Evolutionary conservation across 2,888 invertebrate species (phyloP).

Genomic region (Ophioninae sp.): DNA sequence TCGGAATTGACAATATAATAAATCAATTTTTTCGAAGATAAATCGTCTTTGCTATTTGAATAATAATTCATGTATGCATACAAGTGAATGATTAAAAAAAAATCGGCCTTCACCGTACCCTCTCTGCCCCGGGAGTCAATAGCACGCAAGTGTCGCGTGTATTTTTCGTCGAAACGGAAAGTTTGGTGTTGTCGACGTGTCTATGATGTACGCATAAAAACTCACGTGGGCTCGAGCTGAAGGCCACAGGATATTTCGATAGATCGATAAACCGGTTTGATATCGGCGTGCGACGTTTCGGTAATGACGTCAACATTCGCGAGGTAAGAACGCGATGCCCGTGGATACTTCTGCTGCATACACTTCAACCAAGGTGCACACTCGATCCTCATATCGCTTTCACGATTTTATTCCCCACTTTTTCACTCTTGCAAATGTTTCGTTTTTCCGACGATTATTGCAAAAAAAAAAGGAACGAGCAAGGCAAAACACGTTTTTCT

Average conservation of each 20-base stretch:
- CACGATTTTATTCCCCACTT: not conserved
- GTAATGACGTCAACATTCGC: conserved; percentile 28
- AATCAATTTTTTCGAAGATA: no score
- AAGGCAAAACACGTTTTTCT: no score
- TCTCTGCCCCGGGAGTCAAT: no score
- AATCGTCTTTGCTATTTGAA: no score
- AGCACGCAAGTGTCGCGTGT: no score
- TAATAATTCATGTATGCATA: not conserved
- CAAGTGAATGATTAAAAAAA: not conserved
- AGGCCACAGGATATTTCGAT: conserved; percentile 64
- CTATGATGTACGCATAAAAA: conserved; percentile 28
- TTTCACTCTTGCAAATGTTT: not conserved
- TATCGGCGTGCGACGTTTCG: conserved; percentile 32
- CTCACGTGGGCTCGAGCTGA: conserved; percentile 63
- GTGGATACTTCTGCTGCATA: conserved; percentile 45
- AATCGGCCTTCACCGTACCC: no score
- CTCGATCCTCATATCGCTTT: conserved; percentile 63
- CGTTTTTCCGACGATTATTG: not conserved
- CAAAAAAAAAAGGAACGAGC: no score
- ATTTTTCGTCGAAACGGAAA: conserved; percentile 7
- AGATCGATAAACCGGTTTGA: conserved; percentile 65
- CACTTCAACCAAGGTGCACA: conserved; percentile 67
- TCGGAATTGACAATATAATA: no score
- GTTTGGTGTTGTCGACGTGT: not conserved
- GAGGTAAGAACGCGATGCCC: conserved; percentile 30